Percentiles rank a stretch among this genome's conserved stretches.
These are phyloP conservation scores for Gonioctena quinquepunctata DNA, from an alignment of 1,140 invertebrate genomes.

Conservation along the genomic window DNA sequence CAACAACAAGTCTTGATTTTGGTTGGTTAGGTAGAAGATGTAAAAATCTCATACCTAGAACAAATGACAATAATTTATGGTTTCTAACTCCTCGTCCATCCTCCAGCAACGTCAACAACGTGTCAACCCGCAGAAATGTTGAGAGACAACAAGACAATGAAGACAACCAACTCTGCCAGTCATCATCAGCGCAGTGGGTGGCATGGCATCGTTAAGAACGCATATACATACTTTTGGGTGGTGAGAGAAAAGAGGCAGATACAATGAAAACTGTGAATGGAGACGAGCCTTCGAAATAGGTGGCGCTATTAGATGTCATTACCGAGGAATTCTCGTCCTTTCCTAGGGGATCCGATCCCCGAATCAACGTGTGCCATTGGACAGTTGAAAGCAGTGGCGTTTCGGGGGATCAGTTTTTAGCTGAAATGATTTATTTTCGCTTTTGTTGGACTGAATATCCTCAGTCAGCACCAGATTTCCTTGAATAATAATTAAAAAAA, in stretches of 20 bases:
- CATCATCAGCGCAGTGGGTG: conserved; percentile 20
- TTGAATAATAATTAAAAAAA: no score
- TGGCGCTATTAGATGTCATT: conserved; percentile 25
- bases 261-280: conserved; percentile 1
- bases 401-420: no score
- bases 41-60: no score
- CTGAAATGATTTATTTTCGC: no score
- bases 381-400: no score
- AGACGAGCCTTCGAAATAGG: background rate
- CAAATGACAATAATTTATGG: no score
- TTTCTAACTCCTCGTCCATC: no score
- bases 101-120: background rate
- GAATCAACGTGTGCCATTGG: background rate
- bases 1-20: no score
- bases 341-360: background rate
- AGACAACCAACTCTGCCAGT: background rate
- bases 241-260: background rate
- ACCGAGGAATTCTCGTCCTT: conserved; percentile 15
- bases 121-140: background rate
- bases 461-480: no score
- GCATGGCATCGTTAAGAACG: conserved; percentile 5
- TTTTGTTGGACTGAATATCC: no score
- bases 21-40: no score
- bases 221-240: background rate
- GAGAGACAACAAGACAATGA: no score